A percentile compares a stretch with the other conserved stretches of the same genome.
These are phyloP conservation scores for Lycocerus yunnanus DNA, from an alignment of 2,888 invertebrate species.

Conservation along the genomic window DNA sequence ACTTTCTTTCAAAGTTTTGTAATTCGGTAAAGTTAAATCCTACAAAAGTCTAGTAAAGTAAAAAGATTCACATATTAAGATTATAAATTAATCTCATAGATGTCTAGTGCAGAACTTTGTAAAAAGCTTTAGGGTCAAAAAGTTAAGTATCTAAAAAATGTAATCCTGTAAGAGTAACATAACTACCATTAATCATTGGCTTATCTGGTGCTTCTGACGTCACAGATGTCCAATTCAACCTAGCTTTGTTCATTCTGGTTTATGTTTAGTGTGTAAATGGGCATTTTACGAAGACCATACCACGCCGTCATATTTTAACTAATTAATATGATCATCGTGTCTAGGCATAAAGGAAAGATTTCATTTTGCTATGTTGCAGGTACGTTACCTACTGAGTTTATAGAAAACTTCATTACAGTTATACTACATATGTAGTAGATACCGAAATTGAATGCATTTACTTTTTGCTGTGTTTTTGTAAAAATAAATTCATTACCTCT, in stretches of 20 bases:
- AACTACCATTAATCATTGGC: slow-evolving; percentile 48
- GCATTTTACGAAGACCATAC: slow-evolving; percentile 31
- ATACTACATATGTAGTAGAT: no score
- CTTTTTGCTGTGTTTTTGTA: neutral
- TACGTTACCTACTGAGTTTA: neutral
- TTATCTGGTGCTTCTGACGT: slow-evolving; percentile 48
- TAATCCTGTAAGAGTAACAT: slow-evolving; percentile 47
- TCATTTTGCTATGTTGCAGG: neutral
- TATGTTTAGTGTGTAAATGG: slow-evolving; percentile 32
- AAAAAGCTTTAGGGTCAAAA: slow-evolving; percentile 39
- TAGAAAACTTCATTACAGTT: neutral
- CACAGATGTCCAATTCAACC: slow-evolving; percentile 40
- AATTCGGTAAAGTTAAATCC: neutral
- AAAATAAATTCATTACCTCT: neutral
- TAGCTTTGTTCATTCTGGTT: slow-evolving; percentile 35
- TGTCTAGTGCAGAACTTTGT: slow-evolving; percentile 27
- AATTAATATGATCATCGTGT: neutral
- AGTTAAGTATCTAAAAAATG: slow-evolving; percentile 45
- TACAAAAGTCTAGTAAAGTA: neutral
- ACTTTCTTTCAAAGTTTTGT: neutral
- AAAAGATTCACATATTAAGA: slow-evolving; percentile 18
- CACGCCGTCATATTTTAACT: neutral
- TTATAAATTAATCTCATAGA: slow-evolving; percentile 35
- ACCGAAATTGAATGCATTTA: neutral
- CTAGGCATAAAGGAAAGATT: neutral